Percentiles rank a stretch among this genome's conserved stretches.
These are phyloP conservation scores for Meriones psammophilus DNA, from an alignment of 2,797 vertebrate genomes.

Conservation along the genomic window DNA sequence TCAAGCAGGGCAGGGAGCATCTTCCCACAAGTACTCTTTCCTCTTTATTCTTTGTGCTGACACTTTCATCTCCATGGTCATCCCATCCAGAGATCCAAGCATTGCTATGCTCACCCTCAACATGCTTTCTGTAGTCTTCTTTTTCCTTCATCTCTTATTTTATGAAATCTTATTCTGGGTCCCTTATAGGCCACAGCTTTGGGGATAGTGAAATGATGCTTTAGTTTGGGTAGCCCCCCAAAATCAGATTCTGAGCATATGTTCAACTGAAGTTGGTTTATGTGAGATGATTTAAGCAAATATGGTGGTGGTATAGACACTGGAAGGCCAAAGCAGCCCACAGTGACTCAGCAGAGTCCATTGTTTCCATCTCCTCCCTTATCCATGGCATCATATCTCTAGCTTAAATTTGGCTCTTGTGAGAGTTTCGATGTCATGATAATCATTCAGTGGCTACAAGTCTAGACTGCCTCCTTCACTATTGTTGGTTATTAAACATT, in stretches of 20 bases:
- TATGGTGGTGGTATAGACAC: not conserved
- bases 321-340: not conserved
- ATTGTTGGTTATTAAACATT: not conserved
- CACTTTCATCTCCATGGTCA: not conserved
- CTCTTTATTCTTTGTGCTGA: not conserved
- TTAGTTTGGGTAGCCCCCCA: not conserved
- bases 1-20: not conserved
- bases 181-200: not conserved
- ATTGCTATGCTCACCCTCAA: too few species aligned
- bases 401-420: conserved; percentile 1
- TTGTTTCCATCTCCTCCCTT: not conserved
- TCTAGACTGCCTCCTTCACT: not conserved
- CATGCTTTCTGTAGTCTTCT: not conserved
- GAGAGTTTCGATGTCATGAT: not conserved
- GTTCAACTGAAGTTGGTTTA: not conserved
- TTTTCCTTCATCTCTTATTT: not conserved
- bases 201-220: not conserved
- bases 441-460: not conserved
- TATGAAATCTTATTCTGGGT: not conserved
- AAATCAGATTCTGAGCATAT: not conserved
- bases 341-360: not conserved
- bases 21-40: not conserved
- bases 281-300: not conserved
- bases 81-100: not conserved
- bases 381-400: not conserved